A percentile compares a stretch with the other conserved stretches of the same genome.
These are phyloP conservation scores for Melanostoma mellinum DNA, from an alignment of 2,888 invertebrate species.

Conservation along the genomic window DNA sequence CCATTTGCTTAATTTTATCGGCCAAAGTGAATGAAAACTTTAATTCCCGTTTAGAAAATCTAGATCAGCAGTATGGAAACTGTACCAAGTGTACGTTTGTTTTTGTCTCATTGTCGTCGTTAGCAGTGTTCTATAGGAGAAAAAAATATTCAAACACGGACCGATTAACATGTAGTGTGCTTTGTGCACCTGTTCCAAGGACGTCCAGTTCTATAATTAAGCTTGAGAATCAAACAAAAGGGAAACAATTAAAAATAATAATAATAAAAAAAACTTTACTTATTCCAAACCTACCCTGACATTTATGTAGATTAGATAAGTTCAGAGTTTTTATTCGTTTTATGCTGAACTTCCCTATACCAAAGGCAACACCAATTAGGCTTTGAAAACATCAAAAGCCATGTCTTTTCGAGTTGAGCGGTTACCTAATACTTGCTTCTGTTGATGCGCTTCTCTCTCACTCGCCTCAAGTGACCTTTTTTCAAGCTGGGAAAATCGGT, in stretches of 20 bases:
- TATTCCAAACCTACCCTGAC: constrained; percentile 32
- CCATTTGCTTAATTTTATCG: constrained; percentile 24
- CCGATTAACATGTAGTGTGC: constrained; percentile 23
- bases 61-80: constrained; percentile 66
- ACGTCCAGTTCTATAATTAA: constrained; percentile 68
- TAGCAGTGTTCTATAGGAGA: constrained; percentile 28
- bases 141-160: constrained; percentile 27
- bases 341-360: constrained; percentile 44
- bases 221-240: constrained; percentile 33
- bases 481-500: constrained; percentile 56
- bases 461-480: constrained; percentile 58
- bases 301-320: constrained; percentile 54
- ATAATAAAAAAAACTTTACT: not conserved
- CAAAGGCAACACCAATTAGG: constrained; percentile 32
- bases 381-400: not conserved
- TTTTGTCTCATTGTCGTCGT: constrained; percentile 46
- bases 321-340: constrained; percentile 6
- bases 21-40: constrained; percentile 46
- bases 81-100: constrained; percentile 46
- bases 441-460: constrained; percentile 21
- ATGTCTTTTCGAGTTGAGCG: not conserved
- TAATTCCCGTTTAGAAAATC: constrained; percentile 54
- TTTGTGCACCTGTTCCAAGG: constrained; percentile 69
- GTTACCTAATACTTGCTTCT: constrained; percentile 55
- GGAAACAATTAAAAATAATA: constrained; percentile 51